These are phyloP conservation scores for Geococcyx californianus DNA, from an alignment of 2,113 vertebrate species.

Conservation along the genomic window DNA sequence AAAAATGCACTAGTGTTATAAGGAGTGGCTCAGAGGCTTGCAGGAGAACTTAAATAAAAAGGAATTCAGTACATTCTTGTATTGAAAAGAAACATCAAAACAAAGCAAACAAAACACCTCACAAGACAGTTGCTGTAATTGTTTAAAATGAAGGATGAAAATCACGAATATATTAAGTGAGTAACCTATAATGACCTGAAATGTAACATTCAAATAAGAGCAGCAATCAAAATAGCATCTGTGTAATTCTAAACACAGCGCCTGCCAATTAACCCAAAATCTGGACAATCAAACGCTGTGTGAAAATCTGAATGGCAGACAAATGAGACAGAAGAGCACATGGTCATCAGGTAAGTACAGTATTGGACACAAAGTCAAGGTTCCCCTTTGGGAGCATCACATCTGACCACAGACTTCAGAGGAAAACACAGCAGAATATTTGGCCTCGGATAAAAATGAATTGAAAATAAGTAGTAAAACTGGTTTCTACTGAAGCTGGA, in stretches of 20 bases:
- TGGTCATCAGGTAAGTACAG: not conserved
- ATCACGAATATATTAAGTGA: not conserved
- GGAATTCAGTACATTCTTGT: not conserved
- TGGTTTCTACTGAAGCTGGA: not conserved
- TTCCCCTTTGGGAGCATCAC: not conserved
- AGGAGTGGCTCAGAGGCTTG: not conserved
- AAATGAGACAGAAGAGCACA: not conserved
- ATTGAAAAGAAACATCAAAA: not conserved
- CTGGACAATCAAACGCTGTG: not conserved
- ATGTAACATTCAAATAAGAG: not conserved
- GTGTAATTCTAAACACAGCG: not conserved
- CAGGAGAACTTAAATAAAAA: not conserved
- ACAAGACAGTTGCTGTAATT: not conserved
- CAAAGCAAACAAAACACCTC: not conserved
- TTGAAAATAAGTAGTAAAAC: not conserved
- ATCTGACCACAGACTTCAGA: not conserved
- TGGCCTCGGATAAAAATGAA: not conserved
- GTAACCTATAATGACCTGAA: not conserved
- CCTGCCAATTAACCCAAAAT: not conserved
- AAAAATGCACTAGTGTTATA: not conserved
- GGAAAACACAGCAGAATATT: not conserved
- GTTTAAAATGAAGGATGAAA: not conserved
- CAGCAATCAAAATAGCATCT: not conserved
- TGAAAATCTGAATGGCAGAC: not conserved
- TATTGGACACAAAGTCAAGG: not conserved